phyloP scores from a whole-genome alignment of 2,888 invertebrate species.

The Tetanocera ferruginea region DNA sequence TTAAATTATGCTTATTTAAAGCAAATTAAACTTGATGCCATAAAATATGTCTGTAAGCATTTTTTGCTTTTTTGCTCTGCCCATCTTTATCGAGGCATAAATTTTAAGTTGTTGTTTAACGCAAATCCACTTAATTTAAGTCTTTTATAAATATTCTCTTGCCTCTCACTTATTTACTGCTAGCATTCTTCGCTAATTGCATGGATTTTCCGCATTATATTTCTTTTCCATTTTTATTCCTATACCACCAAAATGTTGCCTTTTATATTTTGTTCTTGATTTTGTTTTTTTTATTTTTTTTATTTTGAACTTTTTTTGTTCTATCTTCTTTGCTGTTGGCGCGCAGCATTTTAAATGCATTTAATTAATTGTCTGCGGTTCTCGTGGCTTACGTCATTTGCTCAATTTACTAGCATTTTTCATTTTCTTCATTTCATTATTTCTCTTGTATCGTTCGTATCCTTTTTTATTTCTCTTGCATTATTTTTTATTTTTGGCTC shows the following conservation, averaged over 20 bases:
- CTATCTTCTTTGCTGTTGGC: conserved; percentile 1
- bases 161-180: not conserved
- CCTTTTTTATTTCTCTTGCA: not conserved
- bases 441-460: not conserved
- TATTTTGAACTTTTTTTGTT: conserved; percentile 7
- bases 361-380: conserved; percentile 21
- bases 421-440: not conserved
- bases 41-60: not conserved
- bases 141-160: not conserved
- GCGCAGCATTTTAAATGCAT: conserved; percentile 9
- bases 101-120: too few relatives aligned
- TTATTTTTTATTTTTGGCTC: not conserved
- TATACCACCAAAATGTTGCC: not conserved
- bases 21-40: not conserved
- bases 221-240: not conserved
- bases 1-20: not conserved
- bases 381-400: not conserved
- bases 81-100: not conserved
- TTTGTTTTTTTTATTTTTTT: too few relatives aligned
- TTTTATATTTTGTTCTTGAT: not conserved
- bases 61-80: not conserved
- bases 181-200: not conserved
- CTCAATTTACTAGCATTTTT: conserved; percentile 1
- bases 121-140: too few relatives aligned
- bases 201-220: not conserved